Evolutionary conservation across 2,113 vertebrate genomes (phyloP), one percentile per base, ranked within the genome.

Genomic region (Loxodonta africana): DNA sequence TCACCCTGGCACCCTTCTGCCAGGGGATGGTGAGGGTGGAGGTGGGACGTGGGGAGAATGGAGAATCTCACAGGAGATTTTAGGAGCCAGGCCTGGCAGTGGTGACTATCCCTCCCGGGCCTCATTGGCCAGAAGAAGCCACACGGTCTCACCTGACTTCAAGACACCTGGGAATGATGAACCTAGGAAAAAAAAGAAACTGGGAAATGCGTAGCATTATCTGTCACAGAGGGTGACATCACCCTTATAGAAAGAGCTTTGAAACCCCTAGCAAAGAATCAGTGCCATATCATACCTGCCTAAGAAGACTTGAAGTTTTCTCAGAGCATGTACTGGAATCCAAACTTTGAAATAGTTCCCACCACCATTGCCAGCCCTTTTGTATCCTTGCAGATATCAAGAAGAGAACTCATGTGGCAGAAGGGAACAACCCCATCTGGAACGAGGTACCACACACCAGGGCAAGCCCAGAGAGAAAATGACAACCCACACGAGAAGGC

Each of bases 351-450:
- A 69, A n/a, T 74, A 57, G 28, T 41, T 88, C 44, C 87, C 26
- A 9, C 14, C 3, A 4, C 33, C 60, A 57, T 41, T 48, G 18
- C 67, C 82, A 25, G n/a, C 0, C 17, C 5, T 15, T 48, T 71
- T 51, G 41, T 95, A 78, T 97, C 76, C 95, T 93, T 88, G 48
- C 96, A 98, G 98, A 96, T 96, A 1, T 96, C 69, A 95, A 96
- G 94, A 98, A 91, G 86, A 98, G 88, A 88, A 98, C 98, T 20
- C 80, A 2, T 6, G 88, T 96, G 6, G 71, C 37, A 0, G 95
- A 98, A 94, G 97, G 98, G 57, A 98, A 98, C 33, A 44, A 97
- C 11, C 98, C 98, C 12, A 21, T 23, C 1, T 98, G 98, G 98
- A 98, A 98, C 6, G 98, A 98, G 98, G 98, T 98, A 96, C 73